Conservation (phyloP, 2,888 invertebrate species). For the Parapristionchus giblindavisi region DNA sequence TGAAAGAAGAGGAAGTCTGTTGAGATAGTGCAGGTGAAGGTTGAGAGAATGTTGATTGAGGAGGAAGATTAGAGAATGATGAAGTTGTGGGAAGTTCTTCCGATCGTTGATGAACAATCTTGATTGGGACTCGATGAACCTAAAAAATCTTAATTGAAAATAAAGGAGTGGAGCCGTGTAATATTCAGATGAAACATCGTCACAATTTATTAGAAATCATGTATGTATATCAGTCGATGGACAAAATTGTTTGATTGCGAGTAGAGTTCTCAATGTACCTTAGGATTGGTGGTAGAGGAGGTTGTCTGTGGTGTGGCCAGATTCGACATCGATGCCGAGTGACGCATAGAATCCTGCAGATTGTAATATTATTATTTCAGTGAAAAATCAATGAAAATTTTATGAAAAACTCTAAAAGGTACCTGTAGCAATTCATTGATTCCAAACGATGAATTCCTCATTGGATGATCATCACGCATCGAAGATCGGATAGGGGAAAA, state of each 20-base stretch:
- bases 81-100: slow-evolving; percentile 8
- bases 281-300: background rate
- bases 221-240: too few species aligned
- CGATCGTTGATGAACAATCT: slow-evolving; percentile 31
- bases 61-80: background rate
- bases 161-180: too few species aligned
- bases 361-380: background rate
- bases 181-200: too few species aligned
- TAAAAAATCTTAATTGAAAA: background rate
- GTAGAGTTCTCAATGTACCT: too few species aligned
- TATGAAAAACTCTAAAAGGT: background rate
- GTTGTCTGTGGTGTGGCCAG: slow-evolving; percentile 1
- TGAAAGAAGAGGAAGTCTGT: slow-evolving; percentile 8
- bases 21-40: background rate
- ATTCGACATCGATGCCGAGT: slow-evolving; percentile 35
- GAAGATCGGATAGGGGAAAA: slow-evolving; percentile 20
- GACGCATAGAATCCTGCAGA: slow-evolving; percentile 11
- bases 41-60: background rate
- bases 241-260: too few species aligned
- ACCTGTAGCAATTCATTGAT: slow-evolving; percentile 26
- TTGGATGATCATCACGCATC: slow-evolving; percentile 16
- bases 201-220: too few species aligned
- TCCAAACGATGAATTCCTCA: slow-evolving; percentile 20
- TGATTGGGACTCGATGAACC: slow-evolving; percentile 32
- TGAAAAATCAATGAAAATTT: background rate